phyloP scores from a whole-genome alignment of 2,888 invertebrate genomes.

The Drosophila trichaetosa region DNA sequence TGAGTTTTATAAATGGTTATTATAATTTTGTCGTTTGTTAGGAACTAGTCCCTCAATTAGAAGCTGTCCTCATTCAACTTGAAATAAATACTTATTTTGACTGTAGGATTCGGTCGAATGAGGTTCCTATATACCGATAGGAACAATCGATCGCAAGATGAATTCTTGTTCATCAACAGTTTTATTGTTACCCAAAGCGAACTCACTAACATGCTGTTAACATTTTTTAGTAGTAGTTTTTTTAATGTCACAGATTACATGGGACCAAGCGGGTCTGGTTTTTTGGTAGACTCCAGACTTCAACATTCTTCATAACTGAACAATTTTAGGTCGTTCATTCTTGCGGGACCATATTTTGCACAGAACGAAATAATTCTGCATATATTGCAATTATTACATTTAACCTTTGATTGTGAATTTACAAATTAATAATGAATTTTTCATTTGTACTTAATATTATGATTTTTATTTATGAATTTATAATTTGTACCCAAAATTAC shows the following conservation, averaged over 20 bases:
- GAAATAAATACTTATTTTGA: not conserved
- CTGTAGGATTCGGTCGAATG: not conserved
- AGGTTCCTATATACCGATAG: not conserved
- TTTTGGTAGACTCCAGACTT: not conserved
- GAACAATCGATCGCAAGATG: not conserved
- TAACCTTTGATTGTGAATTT: not conserved
- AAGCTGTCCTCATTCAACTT: not conserved
- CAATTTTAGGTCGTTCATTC: not conserved
- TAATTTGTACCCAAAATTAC: not conserved
- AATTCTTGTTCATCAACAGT: not conserved
- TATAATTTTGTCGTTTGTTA: not conserved
- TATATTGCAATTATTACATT: not conserved
- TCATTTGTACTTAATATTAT: not conserved
- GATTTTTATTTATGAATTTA: not conserved
- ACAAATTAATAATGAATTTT: not conserved
- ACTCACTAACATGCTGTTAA: not conserved
- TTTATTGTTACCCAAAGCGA: not conserved
- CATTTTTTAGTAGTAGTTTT: not conserved
- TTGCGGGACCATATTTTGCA: not conserved
- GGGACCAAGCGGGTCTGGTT: not conserved
- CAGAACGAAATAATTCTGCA: not conserved
- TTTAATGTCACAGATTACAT: not conserved
- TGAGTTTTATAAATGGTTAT: not conserved
- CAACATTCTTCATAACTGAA: too few relatives aligned
- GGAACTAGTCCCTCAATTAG: not conserved